Base-by-base conservation (phyloP, 2,888 invertebrate genomes). In the Apotomis betuletana region DNA sequence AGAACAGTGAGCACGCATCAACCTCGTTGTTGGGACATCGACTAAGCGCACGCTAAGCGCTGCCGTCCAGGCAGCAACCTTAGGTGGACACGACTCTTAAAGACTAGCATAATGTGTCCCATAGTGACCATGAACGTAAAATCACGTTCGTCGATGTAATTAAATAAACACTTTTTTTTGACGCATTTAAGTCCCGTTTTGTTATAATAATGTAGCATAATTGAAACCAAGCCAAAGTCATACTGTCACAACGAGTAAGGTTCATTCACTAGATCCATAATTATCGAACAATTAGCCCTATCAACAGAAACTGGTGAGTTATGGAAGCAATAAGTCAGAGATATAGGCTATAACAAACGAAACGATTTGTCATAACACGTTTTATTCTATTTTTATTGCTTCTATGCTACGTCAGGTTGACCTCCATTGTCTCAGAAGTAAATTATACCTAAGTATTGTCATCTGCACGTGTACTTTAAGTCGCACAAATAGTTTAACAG, bases 351-450 rank as follows among this genome's bases (percentile, higher is more conserved):
- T 52, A 62, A 63, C 41, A 55, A 64, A 44, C 44, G 12, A 64
- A 64, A 64, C 64, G 44, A 64, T 64, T 64, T 44, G 64, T 54
- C 64, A 54, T 44, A 54, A 64, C 64, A n/a, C 46, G 64, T 55
- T 44, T 44, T 64, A 55, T 27, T 64, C 55, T 55, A 13, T 27
- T 55, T 44, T 15, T 54, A 54, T 64, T 54, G 44, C 12, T 54
- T 27, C 27, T 52, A 63, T 52, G 36, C 41, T 52, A 41, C 64
- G 5, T 64, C n/a, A 36, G 57, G 38, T 64, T 65, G 55, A 72
- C 72, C 72, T 67, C 57, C 49, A 58, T 67, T 67, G 79, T 77
- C 92, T 62, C 13, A 55, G 49, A 46, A 69, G 61, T 65, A 15
- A 65, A 57, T 65, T 38, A 57, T 46, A 55, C 61, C 55, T 54